phyloP scores from a whole-genome alignment of 2,797 vertebrate genomes.

The Tragopan temminckii region DNA sequence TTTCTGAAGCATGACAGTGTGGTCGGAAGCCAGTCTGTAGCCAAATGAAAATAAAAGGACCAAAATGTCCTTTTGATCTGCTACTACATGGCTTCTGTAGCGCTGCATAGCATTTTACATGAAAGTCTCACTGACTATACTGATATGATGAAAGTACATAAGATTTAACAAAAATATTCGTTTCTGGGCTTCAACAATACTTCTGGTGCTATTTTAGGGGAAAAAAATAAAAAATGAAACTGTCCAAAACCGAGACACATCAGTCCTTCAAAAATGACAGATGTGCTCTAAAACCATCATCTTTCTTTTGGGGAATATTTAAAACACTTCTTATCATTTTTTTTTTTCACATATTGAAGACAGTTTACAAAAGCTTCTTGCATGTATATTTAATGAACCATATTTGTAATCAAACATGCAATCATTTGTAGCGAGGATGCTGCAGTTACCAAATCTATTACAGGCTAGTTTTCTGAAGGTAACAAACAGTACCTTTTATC shows the following conservation, averaged over 20 bases:
- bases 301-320: conserved; percentile 22
- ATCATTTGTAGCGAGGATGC: not conserved
- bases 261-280: conserved; percentile 18
- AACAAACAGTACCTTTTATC: not conserved
- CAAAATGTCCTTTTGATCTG: conserved; percentile 18
- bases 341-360: conserved; percentile 20
- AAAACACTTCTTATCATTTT: conserved; percentile 9
- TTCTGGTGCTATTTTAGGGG: conserved; percentile 25
- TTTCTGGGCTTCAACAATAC: conserved; percentile 4
- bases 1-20: conserved; percentile 18
- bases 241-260: not conserved
- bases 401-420: conserved; percentile 62
- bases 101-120: not conserved
- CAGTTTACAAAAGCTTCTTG: conserved; percentile 41
- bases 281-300: not conserved
- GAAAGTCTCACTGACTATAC: not conserved
- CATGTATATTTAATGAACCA: conserved; percentile 60
- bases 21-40: conserved; percentile 19
- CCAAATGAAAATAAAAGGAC: conserved; percentile 39
- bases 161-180: not conserved
- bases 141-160: not conserved
- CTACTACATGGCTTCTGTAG: conserved; percentile 20
- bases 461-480: not conserved
- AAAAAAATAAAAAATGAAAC: accelerated
- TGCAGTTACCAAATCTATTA: not conserved